Evolutionary conservation across 2,797 vertebrate species (phyloP).

Genomic region (Sciaenops ocellatus): DNA sequence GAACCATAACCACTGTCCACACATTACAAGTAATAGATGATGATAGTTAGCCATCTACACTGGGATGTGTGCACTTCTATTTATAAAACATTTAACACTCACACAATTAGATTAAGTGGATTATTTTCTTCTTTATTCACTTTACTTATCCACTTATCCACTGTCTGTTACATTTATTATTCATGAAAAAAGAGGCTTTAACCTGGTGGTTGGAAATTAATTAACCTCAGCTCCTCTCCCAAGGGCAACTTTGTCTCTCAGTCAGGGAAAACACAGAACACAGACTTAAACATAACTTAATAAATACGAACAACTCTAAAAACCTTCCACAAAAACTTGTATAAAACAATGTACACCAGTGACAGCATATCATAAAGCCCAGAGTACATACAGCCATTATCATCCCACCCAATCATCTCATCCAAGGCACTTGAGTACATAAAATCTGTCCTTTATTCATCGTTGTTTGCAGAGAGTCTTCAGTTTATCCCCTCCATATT

Average conservation of each 20-base stretch:
- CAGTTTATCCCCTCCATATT: slow-evolving; percentile 23
- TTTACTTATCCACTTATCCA: background rate
- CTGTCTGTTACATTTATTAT: slow-evolving; percentile 9
- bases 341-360: background rate
- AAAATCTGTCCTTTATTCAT: background rate
- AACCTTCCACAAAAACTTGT: background rate
- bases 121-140: slow-evolving; percentile 4
- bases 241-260: background rate
- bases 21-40: background rate
- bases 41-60: background rate
- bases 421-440: background rate
- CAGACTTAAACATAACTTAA: background rate
- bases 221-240: background rate
- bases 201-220: background rate
- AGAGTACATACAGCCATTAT: background rate
- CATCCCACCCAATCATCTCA: background rate
- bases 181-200: slow-evolving; percentile 7
- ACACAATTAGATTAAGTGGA: background rate
- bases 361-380: background rate
- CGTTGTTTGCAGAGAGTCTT: slow-evolving; percentile 20
- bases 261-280: slow-evolving; percentile 5
- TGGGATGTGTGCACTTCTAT: background rate
- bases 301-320: background rate
- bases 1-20: background rate
- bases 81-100: slow-evolving; percentile 1